Evolutionary conservation across 2,797 vertebrate species (phyloP).

Genomic region (Fistularia commersonii): DNA sequence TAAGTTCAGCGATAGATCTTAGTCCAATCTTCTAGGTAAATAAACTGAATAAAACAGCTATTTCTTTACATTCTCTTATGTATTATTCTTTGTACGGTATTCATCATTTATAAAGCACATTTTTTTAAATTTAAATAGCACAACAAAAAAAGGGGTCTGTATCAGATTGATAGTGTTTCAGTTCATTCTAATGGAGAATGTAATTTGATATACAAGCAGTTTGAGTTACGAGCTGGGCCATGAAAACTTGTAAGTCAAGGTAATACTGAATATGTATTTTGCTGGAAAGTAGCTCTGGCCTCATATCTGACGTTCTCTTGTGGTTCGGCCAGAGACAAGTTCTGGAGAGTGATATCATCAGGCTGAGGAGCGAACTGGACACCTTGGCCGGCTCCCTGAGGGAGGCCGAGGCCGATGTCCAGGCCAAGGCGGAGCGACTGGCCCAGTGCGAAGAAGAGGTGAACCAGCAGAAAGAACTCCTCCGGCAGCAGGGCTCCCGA

Average conservation of each 20-base stretch:
- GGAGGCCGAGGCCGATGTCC: constrained; percentile 69
- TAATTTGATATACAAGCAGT: too few species aligned
- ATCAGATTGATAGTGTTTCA: too few species aligned
- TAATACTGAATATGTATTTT: background rate
- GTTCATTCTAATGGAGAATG: too few species aligned
- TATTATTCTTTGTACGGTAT: background rate
- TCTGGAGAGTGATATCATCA: constrained; percentile 45
- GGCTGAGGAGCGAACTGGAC: constrained; percentile 66
- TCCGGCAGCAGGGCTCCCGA: constrained; percentile 46
- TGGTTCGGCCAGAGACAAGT: constrained; percentile 46
- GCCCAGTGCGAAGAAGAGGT: constrained; percentile 52
- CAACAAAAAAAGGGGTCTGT: too few species aligned
- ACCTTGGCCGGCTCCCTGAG: constrained; percentile 58
- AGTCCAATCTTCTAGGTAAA: too few species aligned
- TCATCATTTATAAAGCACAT: too few species aligned
- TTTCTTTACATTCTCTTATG: background rate
- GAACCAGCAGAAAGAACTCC: constrained; percentile 51
- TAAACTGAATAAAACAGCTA: too few species aligned
- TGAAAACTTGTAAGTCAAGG: too few species aligned
- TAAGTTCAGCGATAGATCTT: too few species aligned
- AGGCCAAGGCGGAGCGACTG: constrained; percentile 57
- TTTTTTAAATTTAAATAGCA: too few species aligned
- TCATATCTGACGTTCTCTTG: background rate
- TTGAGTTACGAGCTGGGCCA: too few species aligned
- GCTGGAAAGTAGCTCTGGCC: background rate